Evolutionary conservation across 2,888 invertebrate species (phyloP).

Genomic region (Lordiphosa andalusiaca): DNA sequence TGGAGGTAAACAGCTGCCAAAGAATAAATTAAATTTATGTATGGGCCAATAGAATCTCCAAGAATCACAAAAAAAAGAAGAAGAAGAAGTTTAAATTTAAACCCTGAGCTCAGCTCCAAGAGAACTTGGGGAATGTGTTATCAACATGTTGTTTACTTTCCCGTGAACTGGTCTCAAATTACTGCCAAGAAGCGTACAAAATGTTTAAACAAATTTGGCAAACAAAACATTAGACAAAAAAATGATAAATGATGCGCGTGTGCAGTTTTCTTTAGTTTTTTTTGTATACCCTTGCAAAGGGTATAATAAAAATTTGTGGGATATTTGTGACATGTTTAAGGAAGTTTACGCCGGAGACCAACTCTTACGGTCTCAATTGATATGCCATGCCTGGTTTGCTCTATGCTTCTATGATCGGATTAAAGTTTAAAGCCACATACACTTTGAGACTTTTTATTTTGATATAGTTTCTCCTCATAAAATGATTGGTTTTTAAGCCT

Average conservation of each 20-base stretch:
- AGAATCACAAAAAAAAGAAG: slow-evolving; percentile 2
- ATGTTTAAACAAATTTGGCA: slow-evolving; percentile 47
- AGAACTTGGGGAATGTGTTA: slow-evolving; percentile 16
- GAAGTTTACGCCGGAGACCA: slow-evolving; percentile 5
- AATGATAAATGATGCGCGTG: slow-evolving; percentile 72
- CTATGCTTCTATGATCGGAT: too few relatives aligned
- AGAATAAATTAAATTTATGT: slow-evolving; percentile 69
- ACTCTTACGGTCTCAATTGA: too few relatives aligned
- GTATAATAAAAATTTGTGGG: too few relatives aligned
- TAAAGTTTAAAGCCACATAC: too few relatives aligned
- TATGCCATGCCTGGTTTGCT: too few relatives aligned
- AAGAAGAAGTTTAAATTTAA: slow-evolving; percentile 52
- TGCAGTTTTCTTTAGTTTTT: slow-evolving; percentile 43
- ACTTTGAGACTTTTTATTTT: too few relatives aligned
- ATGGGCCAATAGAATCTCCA: slow-evolving; percentile 21
- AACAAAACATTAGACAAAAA: slow-evolving; percentile 57
- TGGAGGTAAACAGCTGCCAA: slow-evolving; percentile 57
- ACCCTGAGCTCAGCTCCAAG: slow-evolving; percentile 62
- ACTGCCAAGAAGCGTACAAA: slow-evolving; percentile 27
- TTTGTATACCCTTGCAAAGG: too few relatives aligned
- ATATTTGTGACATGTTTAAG: slow-evolving; percentile 7
- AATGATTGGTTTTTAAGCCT: too few relatives aligned
- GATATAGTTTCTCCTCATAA: too few relatives aligned
- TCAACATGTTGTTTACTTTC: slow-evolving; percentile 30
- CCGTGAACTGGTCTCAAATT: slow-evolving; percentile 43